These are phyloP conservation scores for Sterrhoptilus dennistouni DNA, from an alignment of 2,113 vertebrate species.

Conservation along the genomic window DNA sequence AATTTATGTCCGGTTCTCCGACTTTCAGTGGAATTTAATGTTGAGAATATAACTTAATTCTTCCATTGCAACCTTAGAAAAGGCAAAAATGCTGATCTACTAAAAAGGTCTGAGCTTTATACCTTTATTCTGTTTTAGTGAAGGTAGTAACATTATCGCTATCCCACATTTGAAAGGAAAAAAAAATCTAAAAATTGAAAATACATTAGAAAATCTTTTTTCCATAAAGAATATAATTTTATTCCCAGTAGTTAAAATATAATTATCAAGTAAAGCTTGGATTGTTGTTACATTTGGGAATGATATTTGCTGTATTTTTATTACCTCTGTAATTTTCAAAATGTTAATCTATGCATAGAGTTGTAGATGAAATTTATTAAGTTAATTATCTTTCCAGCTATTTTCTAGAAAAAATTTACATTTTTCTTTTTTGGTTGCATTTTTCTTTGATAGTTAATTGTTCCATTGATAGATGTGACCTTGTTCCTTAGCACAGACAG, in stretches of 20 bases:
- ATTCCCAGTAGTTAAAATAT: slow-evolving; percentile 16
- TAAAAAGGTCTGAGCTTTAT: background rate
- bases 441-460: slow-evolving; percentile 30
- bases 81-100: background rate
- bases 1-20: background rate
- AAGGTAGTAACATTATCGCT: background rate
- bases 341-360: slow-evolving; percentile 33
- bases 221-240: slow-evolving; percentile 13
- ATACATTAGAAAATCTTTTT: background rate
- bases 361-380: background rate
- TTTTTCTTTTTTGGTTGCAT: background rate
- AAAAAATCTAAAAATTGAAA: background rate
- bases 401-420: background rate
- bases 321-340: slow-evolving; percentile 27
- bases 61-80: background rate
- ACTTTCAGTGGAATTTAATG: background rate
- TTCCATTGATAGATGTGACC: background rate
- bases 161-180: background rate
- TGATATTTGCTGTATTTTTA: slow-evolving; percentile 32
- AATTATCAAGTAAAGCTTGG: slow-evolving; percentile 40
- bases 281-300: slow-evolving; percentile 11
- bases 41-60: background rate
- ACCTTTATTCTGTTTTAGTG: background rate
- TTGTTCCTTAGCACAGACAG: background rate
- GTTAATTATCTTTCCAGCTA: slow-evolving; percentile 47